Percentiles rank a stretch among this genome's conserved stretches.
phyloP scores from a whole-genome alignment of 2,113 vertebrate genomes.

The Archocentrus centrarchus region DNA sequence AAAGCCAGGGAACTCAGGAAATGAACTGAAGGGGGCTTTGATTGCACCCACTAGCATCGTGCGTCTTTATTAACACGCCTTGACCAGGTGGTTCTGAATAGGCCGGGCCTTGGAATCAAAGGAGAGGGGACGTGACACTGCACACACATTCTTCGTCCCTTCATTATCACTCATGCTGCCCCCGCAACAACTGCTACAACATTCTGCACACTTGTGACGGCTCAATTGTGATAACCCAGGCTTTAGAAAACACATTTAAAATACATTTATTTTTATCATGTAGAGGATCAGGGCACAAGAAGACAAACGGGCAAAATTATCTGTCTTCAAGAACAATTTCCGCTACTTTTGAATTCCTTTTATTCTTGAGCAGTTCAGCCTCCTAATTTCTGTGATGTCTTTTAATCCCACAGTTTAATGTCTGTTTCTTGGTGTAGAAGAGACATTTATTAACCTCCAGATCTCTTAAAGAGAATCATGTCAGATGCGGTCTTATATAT shows the following conservation, averaged over 20 bases:
- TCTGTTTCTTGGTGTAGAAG: background rate
- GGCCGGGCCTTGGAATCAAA: constrained; percentile 59
- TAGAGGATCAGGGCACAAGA: background rate
- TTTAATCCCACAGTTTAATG: background rate
- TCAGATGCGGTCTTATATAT: background rate
- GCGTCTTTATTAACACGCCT: constrained; percentile 72
- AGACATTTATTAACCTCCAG: background rate
- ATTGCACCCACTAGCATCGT: constrained; percentile 81
- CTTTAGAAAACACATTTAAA: background rate
- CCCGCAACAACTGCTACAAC: constrained; percentile 28
- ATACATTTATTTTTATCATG: background rate
- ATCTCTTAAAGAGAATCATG: too few relatives aligned
- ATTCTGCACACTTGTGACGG: background rate
- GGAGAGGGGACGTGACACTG: constrained; percentile 57
- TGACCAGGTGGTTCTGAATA: constrained; percentile 64
- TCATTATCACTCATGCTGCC: constrained; percentile 42
- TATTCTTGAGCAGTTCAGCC: background rate
- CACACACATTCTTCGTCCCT: constrained; percentile 49
- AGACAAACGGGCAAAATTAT: background rate
- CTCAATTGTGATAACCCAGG: background rate
- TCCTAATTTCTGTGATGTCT: background rate
- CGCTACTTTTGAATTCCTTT: background rate
- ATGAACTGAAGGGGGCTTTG: constrained; percentile 87
- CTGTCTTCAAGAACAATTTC: background rate
- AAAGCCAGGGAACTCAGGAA: constrained; percentile 84